Evolutionary conservation across 2,888 invertebrate species (phyloP), one percentile per base, ranked within the genome.

Genomic region (Bombylius major): DNA sequence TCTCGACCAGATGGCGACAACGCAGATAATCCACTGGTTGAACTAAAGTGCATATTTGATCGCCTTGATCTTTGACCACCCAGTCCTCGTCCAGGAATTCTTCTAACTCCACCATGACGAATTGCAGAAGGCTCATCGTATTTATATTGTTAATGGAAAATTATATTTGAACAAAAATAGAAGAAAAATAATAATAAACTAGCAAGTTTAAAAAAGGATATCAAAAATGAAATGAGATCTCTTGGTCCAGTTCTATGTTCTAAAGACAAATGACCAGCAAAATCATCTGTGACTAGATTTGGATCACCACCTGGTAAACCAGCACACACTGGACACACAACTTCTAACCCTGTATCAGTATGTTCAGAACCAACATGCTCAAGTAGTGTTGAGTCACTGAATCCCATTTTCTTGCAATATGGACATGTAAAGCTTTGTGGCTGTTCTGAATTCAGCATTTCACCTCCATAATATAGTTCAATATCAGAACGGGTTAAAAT

Each of bases 251-350:
- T 84, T 68, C 93, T 85, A 78, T 98, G 98, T 75, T 97, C 96
- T 65, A 95, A 77, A 60, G 91, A 89, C 69, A 98, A 83, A 80
- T 98, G 98, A 67, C 92, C 90, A 63, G 93, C 89, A 78, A 98
- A 93, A 79, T 98, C 97, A 78, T 97, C 96, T 62, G 96, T 96
- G 76, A 96, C 91, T 72, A 94, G 86, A 79, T 97, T 97, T 60
- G 96, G 96, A 75, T 98, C 98, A 55, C 95, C 95, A 62, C 96
- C 95, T 46, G 95, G 94, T 77, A 91, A 82, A 60, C 95, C 90
- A 60, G 97, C 97, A 78, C 98, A 98, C 54, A 98, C 86, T 62
- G 98, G 98, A 76, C 98, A 98, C 57, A 97, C 93, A 84, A 96
- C 95, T 83, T 96, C 95, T 66, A 87, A 82, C 57, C 89, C 86